A percentile compares a stretch with the other conserved stretches of the same genome.
phyloP scores from a whole-genome alignment of 2,888 invertebrate species.

The Nomada fucata region DNA sequence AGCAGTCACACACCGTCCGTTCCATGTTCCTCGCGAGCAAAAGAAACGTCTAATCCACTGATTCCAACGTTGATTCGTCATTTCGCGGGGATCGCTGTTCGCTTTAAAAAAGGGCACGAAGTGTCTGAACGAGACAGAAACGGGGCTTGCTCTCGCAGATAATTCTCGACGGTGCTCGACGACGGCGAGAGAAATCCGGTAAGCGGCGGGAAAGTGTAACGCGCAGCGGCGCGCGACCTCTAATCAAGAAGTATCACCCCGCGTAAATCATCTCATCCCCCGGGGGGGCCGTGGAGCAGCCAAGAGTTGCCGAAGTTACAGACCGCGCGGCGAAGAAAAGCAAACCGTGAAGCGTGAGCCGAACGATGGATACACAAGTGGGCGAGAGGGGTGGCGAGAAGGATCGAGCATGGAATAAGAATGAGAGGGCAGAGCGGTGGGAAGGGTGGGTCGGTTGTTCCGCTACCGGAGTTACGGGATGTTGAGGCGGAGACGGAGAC shows the following conservation, averaged over 20 bases:
- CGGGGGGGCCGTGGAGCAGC: neutral
- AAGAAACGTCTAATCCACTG: no score
- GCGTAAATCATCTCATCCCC: conserved; percentile 59
- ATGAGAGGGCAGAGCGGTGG: neutral
- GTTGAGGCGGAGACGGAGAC: neutral
- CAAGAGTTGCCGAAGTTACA: conserved; percentile 46
- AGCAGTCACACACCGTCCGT: neutral
- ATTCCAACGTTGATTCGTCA: neutral
- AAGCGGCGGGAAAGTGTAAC: conserved; percentile 44
- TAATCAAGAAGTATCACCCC: conserved; percentile 61
- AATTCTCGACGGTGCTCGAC: conserved; percentile 13
- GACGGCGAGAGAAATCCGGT: conserved; percentile 3
- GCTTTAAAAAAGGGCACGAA: neutral
- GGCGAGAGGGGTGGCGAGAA: conserved; percentile 26
- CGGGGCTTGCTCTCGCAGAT: conserved; percentile 6
- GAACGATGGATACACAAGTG: conserved; percentile 55
- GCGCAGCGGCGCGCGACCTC: conserved; percentile 41
- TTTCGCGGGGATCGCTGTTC: no score
- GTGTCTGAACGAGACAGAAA: neutral
- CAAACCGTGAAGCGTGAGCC: conserved; percentile 51
- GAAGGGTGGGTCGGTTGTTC: conserved; percentile 3
- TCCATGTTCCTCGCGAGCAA: no score
- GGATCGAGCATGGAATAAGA: conserved; percentile 16
- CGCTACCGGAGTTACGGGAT: neutral
- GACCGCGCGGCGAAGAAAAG: conserved; percentile 47